Conservation (phyloP, 2,888 invertebrate genomes). For the Pachydiplax longipennis region DNA sequence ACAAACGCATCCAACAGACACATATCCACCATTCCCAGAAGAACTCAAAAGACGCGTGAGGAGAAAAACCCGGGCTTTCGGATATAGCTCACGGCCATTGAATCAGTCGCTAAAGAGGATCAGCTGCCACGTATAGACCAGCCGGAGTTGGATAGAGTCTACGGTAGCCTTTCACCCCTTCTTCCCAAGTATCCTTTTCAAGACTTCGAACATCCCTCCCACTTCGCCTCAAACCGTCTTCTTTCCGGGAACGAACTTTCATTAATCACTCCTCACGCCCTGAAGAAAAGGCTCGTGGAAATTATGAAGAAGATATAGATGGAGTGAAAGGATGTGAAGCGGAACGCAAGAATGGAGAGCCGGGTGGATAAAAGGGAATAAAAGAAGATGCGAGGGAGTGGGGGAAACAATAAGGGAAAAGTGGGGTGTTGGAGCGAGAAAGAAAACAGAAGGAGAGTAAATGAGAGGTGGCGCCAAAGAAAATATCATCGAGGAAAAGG, state of each 20-base stretch:
- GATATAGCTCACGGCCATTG: background rate
- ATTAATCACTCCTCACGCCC: slow-evolving; percentile 40
- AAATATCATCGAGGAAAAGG: background rate
- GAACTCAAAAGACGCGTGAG: background rate
- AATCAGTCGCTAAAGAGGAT: background rate
- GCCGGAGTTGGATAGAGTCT: background rate
- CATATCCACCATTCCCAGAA: too few relatives aligned
- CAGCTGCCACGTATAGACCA: background rate
- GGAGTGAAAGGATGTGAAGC: background rate
- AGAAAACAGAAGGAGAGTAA: background rate
- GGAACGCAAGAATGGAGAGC: background rate
- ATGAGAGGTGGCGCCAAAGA: background rate
- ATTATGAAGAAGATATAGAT: slow-evolving; percentile 18
- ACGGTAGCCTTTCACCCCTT: background rate
- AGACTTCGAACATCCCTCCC: background rate
- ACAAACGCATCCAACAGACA: too few relatives aligned
- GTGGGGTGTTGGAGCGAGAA: background rate
- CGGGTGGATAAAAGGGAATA: background rate
- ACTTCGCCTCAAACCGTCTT: slow-evolving; percentile 9
- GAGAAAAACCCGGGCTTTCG: background rate
- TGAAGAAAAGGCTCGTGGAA: slow-evolving; percentile 20
- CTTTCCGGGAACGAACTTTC: slow-evolving; percentile 33
- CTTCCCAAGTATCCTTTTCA: slow-evolving; percentile 33
- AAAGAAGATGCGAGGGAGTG: background rate
- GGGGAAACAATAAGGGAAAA: background rate